Evolutionary conservation across 2,113 vertebrate genomes (phyloP).

Genomic region (Leptobrachium ailaonicum): DNA sequence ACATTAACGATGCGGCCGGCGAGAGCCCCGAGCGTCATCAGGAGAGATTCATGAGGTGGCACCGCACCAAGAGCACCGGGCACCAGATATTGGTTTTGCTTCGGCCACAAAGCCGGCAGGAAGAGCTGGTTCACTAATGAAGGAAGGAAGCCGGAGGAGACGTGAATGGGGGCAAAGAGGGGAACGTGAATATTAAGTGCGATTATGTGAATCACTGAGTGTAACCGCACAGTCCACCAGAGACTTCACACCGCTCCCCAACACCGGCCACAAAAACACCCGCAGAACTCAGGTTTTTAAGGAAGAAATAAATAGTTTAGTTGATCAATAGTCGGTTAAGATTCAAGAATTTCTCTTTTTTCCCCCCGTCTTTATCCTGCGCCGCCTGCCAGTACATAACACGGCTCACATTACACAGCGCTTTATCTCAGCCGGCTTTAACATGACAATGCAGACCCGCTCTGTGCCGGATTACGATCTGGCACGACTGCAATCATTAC

Average conservation of each 20-base stretch:
- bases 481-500: no score
- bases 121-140: conserved; percentile 21
- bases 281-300: conserved; percentile 18
- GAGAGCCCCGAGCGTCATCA: conserved; percentile 47
- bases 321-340: conserved; percentile 16
- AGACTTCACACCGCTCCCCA: conserved; percentile 47
- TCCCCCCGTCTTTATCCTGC: neutral
- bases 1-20: conserved; percentile 27
- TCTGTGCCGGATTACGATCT: no score
- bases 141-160: conserved; percentile 36
- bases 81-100: neutral
- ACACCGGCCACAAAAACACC: conserved; percentile 38
- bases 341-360: conserved; percentile 42
- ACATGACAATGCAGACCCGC: no score
- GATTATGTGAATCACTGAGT: conserved; percentile 22
- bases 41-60: conserved; percentile 39
- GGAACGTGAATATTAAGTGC: conserved; percentile 41
- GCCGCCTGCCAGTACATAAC: neutral
- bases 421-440: neutral
- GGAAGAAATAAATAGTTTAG: conserved; percentile 33
- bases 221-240: conserved; percentile 11
- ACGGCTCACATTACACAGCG: neutral
- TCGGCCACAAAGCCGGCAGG: conserved; percentile 6
- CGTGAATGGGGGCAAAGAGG: conserved; percentile 29
- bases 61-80: conserved; percentile 21